Conservation (phyloP, 2,797 vertebrate species). For the Scolopax bukidnonensis region DNA sequence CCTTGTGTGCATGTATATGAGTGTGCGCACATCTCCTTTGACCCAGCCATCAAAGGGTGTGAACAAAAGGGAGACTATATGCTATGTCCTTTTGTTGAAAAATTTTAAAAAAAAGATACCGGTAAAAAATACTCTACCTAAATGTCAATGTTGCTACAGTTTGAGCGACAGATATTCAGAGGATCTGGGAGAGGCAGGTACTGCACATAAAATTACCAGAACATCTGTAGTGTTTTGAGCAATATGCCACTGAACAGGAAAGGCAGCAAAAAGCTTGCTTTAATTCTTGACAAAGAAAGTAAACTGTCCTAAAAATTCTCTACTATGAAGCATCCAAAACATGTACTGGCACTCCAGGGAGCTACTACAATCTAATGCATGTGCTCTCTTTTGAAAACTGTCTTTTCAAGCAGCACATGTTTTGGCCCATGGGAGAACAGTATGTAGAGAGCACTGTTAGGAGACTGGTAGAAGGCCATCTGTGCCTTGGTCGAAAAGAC, state of each 20-base stretch:
- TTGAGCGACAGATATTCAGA: not conserved
- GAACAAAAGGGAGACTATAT: not conserved
- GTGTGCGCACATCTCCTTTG: not conserved
- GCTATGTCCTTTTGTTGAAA: not conserved
- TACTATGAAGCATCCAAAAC: not conserved
- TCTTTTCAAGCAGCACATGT: not conserved
- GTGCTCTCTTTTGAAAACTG: not conserved
- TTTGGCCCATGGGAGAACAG: not conserved
- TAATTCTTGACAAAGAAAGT: not conserved
- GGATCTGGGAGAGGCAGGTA: not conserved
- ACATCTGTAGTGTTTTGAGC: not conserved
- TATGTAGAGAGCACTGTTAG: not conserved
- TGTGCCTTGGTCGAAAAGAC: conserved; percentile 28
- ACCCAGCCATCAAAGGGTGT: not conserved
- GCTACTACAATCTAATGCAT: not conserved
- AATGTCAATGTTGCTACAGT: not conserved
- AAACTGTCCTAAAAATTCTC: not conserved
- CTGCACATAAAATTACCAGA: not conserved
- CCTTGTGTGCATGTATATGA: too few species aligned
- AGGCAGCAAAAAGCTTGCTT: not conserved
- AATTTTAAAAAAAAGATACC: too few species aligned
- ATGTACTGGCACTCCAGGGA: not conserved
- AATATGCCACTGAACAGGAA: not conserved
- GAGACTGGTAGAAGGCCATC: conserved; percentile 6
- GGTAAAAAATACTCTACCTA: not conserved